phyloP scores from a whole-genome alignment of 2,888 invertebrate genomes.

The Chamaedrilus cognettii region DNA sequence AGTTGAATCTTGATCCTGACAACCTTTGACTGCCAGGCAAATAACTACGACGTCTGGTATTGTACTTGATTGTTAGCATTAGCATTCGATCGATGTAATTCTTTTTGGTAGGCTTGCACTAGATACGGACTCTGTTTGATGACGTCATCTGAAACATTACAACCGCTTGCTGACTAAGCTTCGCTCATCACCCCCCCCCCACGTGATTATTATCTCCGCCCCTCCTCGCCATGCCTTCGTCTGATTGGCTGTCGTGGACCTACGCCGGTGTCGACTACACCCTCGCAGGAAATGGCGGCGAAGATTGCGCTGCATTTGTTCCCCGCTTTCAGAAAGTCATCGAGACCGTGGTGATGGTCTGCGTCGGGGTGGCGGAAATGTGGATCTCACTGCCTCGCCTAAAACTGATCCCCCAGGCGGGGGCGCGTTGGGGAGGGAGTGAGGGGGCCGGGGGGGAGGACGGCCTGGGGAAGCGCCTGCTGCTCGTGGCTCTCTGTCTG shows the following conservation, averaged over 20 bases:
- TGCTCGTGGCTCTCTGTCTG: slow-evolving; percentile 78
- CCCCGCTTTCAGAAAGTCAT: slow-evolving; percentile 71
- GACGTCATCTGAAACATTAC: too few relatives aligned
- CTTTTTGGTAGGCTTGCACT: too few relatives aligned
- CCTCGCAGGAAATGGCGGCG: slow-evolving; percentile 86
- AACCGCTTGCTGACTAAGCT: too few relatives aligned
- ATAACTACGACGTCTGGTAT: too few relatives aligned
- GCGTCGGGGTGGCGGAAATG: slow-evolving; percentile 41
- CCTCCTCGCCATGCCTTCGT: too few relatives aligned
- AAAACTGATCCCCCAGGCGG: slow-evolving; percentile 31
- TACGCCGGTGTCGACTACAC: slow-evolving; percentile 83
- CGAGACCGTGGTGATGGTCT: slow-evolving; percentile 66
- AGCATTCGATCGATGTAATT: too few relatives aligned
- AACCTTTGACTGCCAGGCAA: too few relatives aligned
- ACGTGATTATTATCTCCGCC: too few relatives aligned
- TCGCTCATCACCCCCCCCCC: too few relatives aligned
- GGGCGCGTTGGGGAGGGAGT: not conserved
- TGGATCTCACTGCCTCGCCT: slow-evolving; percentile 43
- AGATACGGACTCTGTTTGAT: too few relatives aligned
- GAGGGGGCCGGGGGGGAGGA: not conserved
- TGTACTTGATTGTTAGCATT: too few relatives aligned
- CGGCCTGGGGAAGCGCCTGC: slow-evolving; percentile 64
- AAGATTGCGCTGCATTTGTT: slow-evolving; percentile 82
- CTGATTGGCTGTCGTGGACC: slow-evolving; percentile 55
- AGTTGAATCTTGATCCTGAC: too few relatives aligned